Evolutionary conservation across 1,140 invertebrate species (phyloP).

Genomic region (Lysiphlebus fabarum): DNA sequence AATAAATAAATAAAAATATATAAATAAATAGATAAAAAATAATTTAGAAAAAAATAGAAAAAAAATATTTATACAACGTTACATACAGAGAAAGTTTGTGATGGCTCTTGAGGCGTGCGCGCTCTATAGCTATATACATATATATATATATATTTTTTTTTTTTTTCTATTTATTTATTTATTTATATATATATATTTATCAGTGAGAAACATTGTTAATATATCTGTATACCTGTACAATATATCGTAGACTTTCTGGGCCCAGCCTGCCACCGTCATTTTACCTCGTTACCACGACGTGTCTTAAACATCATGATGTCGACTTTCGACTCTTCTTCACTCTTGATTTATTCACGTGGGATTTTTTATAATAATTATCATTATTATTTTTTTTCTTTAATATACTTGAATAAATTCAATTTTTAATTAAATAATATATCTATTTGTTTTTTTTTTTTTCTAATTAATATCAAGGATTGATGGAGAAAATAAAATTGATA

Average conservation of each 20-base stretch:
- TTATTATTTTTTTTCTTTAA: too few species aligned
- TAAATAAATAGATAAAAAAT: background rate
- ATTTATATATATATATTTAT: background rate
- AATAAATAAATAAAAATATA: background rate
- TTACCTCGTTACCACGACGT: slow-evolving; percentile 16
- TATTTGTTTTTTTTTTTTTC: too few species aligned
- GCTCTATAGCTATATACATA: background rate
- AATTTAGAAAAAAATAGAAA: slow-evolving; percentile 34
- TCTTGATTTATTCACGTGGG: slow-evolving; percentile 15
- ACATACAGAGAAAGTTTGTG: slow-evolving; percentile 43
- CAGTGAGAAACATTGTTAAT: slow-evolving; percentile 10
- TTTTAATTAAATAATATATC: too few species aligned
- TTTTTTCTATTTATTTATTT: too few species aligned
- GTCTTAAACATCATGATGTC: background rate
- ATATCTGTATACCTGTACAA: too few species aligned
- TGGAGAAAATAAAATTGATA: too few species aligned
- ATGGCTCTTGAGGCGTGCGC: slow-evolving; percentile 21
- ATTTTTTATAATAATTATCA: background rate
- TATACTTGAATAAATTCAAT: too few species aligned
- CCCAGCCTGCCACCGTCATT: slow-evolving; percentile 9
- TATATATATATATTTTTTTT: background rate
- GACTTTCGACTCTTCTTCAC: slow-evolving; percentile 19
- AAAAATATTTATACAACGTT: slow-evolving; percentile 18
- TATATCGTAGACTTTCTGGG: background rate
- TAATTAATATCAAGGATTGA: too few species aligned